These are phyloP conservation scores for Cheilinus undulatus DNA, from an alignment of 2,113 vertebrate genomes.

Conservation along the genomic window DNA sequence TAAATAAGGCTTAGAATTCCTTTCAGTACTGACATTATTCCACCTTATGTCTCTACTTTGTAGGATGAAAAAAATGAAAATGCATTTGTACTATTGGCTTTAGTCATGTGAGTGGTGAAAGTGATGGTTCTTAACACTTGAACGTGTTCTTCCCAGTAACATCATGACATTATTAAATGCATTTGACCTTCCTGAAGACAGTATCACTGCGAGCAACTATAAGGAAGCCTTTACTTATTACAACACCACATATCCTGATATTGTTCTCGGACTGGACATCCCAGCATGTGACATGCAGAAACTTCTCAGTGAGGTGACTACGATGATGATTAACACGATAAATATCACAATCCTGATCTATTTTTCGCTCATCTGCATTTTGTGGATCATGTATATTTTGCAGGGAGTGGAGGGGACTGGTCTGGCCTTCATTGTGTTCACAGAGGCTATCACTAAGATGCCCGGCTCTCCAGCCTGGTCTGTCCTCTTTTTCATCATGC, in stretches of 20 bases:
- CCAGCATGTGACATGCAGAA: conserved; percentile 64
- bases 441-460: conserved; percentile 95
- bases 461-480: conserved; percentile 90
- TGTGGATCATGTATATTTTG: neutral
- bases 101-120: neutral
- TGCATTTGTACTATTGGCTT: neutral
- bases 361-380: neutral
- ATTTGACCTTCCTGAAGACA: conserved; percentile 71
- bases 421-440: conserved; percentile 95
- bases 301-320: conserved; percentile 64
- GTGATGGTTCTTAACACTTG: neutral
- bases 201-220: conserved; percentile 66
- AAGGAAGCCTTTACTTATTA: conserved; percentile 33
- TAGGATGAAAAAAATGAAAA: too few relatives aligned
- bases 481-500: conserved; percentile 94
- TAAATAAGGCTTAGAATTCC: too few relatives aligned
- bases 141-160: conserved; percentile 60
- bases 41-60: too few relatives aligned
- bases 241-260: conserved; percentile 58
- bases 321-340: neutral
- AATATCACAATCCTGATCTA: neutral
- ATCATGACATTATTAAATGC: conserved; percentile 65
- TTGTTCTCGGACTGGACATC: conserved; percentile 56
- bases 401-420: conserved; percentile 95
- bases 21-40: too few relatives aligned